Evolutionary conservation across 2,888 invertebrate genomes (phyloP), one percentile per base, ranked within the genome.

Genomic region (Coleophora flavipennella): DNA sequence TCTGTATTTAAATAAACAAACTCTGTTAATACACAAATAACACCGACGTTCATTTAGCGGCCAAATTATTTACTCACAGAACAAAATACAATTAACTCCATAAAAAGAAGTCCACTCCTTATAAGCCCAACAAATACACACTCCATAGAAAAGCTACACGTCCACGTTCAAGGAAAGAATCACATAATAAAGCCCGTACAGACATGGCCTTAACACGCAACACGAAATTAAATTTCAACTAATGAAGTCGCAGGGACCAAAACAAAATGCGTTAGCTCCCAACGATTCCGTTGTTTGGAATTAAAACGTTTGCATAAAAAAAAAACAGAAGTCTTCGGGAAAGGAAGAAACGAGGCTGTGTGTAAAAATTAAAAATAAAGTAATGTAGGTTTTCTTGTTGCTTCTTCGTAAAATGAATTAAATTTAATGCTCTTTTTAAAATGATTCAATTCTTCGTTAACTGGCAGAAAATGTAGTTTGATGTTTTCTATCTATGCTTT

Each of bases 201-300:
- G 28, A 20, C 20, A 34, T 6, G 25, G 20, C 4, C 8, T 28
- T 14, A 31, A 32, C 37, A 26, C 29, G 29, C 43, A 43, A 42
- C 44, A 44, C 46, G 39, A 58, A 61, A 62, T 59, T 62, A 57
- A 58, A 61, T 65, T 60, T 60, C 55, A 57, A 45, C 55, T 66
- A 65, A 70, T 64, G 62, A 69, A 65, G 62, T 60, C 57, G 50
- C 53, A 43, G 49, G 49, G 50, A 45, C 39, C 38, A 39, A 45
- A 56, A 59, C 55, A 57, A 53, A 55, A 50, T 55, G 50, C 55
- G 53, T 53, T 58, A 55, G 51, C 53, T 50, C 45, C 36, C 55
- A 44, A 59, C 57, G 63, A 60, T 55, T 55, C 52, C 50, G 57
- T 55, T 56, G 57, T 62, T 60, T 34, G 26, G 41, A 33, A 43